Evolutionary conservation across 2,888 invertebrate species (phyloP).

Genomic region (Mycalesis mineus): DNA sequence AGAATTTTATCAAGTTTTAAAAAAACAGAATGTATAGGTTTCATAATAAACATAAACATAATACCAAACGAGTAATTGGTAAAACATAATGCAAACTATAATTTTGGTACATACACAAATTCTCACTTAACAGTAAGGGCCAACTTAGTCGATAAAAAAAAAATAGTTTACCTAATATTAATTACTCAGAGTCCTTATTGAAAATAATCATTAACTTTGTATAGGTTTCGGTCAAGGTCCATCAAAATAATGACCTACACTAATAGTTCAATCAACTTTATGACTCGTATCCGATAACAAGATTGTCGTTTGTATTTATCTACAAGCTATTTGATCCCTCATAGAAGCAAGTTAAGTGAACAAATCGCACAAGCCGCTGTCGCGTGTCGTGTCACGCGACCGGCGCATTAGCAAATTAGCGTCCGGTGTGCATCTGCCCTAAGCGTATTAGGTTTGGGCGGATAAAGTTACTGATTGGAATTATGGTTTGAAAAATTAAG

Average conservation of each 20-base stretch:
- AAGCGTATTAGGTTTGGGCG: constrained; percentile 50
- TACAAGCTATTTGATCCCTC: constrained; percentile 50
- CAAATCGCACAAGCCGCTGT: constrained; percentile 64
- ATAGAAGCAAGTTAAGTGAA: constrained; percentile 67
- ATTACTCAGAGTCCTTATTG: no score
- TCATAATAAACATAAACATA: no score
- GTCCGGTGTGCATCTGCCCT: constrained; percentile 61
- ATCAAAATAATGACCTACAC: not conserved
- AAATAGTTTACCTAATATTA: no score
- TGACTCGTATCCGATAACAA: constrained; percentile 11
- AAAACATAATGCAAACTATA: no score
- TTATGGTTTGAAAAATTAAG: constrained; percentile 8
- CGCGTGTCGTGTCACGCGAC: constrained; percentile 61
- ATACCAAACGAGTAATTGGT: no score
- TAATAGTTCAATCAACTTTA: not conserved
- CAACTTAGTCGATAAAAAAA: no score
- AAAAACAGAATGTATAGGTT: no score
- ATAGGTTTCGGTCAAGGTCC: no score
- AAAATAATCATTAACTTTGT: no score
- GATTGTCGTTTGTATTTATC: constrained; percentile 49
- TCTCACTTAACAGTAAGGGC: no score
- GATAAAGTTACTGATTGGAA: constrained; percentile 48
- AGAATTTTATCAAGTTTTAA: no score
- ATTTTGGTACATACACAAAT: no score
- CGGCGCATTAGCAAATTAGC: constrained; percentile 72